Evolutionary conservation across 2,797 vertebrate genomes (phyloP).

Genomic region (Paedocypris micromegethes): DNA sequence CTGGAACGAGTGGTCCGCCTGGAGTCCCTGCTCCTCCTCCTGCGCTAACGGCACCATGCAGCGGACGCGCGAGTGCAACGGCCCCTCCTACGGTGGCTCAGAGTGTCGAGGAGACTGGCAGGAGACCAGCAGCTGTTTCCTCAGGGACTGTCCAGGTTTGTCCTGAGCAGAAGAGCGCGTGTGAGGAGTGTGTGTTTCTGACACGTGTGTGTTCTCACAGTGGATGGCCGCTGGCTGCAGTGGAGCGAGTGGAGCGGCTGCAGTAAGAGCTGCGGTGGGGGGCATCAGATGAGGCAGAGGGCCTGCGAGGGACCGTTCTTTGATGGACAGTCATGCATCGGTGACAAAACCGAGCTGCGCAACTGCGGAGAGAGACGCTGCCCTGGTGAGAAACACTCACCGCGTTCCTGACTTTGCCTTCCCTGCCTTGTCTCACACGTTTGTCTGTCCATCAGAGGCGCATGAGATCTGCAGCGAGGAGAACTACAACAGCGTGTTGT

Average conservation of each 20-base stretch:
- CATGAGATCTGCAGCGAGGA: conserved; percentile 93
- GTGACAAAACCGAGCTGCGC: conserved; percentile 80
- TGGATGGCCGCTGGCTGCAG: conserved; percentile 88
- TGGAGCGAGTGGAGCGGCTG: conserved; percentile 90
- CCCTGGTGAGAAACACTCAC: conserved; percentile 72
- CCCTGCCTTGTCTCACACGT: background rate
- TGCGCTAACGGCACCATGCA: conserved; percentile 96
- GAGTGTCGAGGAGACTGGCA: conserved; percentile 93
- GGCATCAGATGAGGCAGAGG: conserved; percentile 82
- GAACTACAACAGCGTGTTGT: conserved; percentile 75
- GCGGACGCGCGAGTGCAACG: conserved; percentile 89
- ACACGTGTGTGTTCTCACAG: conserved; percentile 55
- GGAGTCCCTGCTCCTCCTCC: conserved; percentile 82
- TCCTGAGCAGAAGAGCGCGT: too few species aligned
- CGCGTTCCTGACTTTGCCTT: too few species aligned
- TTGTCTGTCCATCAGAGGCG: conserved; percentile 69
- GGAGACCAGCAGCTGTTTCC: conserved; percentile 83
- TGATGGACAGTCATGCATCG: conserved; percentile 80
- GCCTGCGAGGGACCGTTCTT: conserved; percentile 87
- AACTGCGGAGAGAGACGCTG: conserved; percentile 87
- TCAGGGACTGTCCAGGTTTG: conserved; percentile 88
- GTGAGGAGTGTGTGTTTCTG: background rate
- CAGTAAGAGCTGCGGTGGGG: conserved; percentile 85
- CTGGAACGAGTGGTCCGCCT: conserved; percentile 96
- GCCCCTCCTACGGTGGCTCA: conserved; percentile 91